Percentiles rank a stretch among this genome's conserved stretches.
phyloP scores from a whole-genome alignment of 2,113 vertebrate species.

The Neolamprologus longior region DNA sequence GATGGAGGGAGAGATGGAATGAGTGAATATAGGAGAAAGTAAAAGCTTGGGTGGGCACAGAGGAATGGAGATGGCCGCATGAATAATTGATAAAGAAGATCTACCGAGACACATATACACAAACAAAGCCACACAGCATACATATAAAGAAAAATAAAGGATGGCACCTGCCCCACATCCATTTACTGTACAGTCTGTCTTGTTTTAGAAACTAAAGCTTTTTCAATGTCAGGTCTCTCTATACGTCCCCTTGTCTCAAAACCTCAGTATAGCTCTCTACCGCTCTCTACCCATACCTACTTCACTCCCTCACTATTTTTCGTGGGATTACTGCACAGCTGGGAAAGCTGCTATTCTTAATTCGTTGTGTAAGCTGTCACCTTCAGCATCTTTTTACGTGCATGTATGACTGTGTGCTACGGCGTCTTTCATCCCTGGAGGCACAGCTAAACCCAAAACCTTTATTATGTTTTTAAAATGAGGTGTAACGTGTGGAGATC shows the following conservation, averaged over 20 bases:
- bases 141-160: neutral
- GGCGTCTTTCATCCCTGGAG: neutral
- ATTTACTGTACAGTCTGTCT: neutral
- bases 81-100: conserved; percentile 46
- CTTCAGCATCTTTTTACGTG: neutral
- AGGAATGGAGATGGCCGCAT: conserved; percentile 9
- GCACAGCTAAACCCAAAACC: neutral
- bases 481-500: neutral
- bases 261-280: neutral
- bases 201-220: neutral
- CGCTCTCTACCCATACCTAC: neutral
- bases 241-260: neutral
- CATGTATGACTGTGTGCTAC: neutral
- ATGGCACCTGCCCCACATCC: neutral
- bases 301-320: conserved; percentile 9
- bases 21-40: neutral
- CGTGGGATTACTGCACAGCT: conserved; percentile 12
- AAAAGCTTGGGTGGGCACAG: conserved; percentile 1
- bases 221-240: neutral
- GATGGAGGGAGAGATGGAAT: neutral
- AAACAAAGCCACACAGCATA: neutral
- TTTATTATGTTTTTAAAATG: neutral
- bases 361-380: conserved; percentile 27
- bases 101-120: neutral
- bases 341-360: conserved; percentile 24